phyloP scores from a whole-genome alignment of 2,888 invertebrate genomes.

The Andrena haemorrhoa region DNA sequence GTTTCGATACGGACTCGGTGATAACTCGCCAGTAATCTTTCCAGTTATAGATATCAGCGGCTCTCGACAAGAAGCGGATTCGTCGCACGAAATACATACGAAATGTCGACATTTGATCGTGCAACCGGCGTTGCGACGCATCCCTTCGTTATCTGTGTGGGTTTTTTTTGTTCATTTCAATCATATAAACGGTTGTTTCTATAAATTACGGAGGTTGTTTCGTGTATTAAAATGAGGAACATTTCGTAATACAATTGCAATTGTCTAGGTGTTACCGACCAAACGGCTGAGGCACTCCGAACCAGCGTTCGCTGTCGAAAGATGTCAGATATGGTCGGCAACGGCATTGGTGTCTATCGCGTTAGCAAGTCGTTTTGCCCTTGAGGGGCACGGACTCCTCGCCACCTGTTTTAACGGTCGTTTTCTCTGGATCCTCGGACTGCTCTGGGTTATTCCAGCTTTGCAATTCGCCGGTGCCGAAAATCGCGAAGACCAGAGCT shows the following conservation, averaged over 20 bases:
- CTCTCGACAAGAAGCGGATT: too few relatives aligned
- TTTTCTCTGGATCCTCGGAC: conserved; percentile 41
- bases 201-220: conserved; percentile 8
- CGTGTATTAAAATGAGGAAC: neutral
- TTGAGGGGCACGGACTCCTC: conserved; percentile 85
- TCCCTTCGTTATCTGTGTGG: too few relatives aligned
- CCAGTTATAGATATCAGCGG: too few relatives aligned
- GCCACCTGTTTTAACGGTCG: neutral
- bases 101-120: too few relatives aligned
- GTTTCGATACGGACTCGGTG: too few relatives aligned
- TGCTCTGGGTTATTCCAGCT: conserved; percentile 84
- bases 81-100: too few relatives aligned
- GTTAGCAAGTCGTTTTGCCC: conserved; percentile 70
- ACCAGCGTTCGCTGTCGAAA: neutral
- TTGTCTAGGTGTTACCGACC: neutral
- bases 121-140: too few relatives aligned
- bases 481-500: conserved; percentile 87
- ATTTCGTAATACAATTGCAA: neutral
- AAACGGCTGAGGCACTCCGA: neutral
- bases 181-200: neutral
- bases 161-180: too few relatives aligned
- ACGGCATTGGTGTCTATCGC: neutral
- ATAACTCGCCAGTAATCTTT: too few relatives aligned
- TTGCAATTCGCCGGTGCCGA: conserved; percentile 90
- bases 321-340: neutral